A percentile compares a stretch with the other conserved stretches of the same genome.
Conservation (phyloP, 2,797 vertebrate genomes). For the Eleutherodactylus coqui region DNA sequence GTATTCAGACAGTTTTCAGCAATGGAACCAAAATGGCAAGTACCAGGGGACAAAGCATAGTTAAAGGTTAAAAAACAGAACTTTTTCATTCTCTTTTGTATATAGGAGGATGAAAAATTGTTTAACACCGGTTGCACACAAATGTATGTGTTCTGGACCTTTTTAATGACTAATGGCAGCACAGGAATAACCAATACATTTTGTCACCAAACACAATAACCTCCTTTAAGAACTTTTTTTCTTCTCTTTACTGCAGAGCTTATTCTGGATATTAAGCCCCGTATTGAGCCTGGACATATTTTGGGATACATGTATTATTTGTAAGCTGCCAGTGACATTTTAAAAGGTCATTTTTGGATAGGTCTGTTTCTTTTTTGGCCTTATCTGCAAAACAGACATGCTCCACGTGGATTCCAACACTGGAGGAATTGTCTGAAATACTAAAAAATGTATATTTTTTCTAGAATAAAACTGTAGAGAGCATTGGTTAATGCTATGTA, state of each 20-base stretch:
- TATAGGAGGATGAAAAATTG: no score
- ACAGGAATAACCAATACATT: neutral
- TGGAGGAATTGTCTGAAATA: neutral
- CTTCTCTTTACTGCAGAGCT: neutral
- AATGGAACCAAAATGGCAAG: no score
- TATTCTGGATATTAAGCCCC: conserved; percentile 20
- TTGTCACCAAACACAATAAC: neutral
- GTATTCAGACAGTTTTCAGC: no score
- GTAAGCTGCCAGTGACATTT: conserved; percentile 54
- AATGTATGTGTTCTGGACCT: no score
- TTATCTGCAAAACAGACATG: conserved; percentile 50
- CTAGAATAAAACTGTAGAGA: neutral
- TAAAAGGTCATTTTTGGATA: conserved; percentile 52
- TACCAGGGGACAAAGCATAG: no score
- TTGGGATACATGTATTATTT: conserved; percentile 42
- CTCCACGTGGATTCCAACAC: neutral
- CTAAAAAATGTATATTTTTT: conserved; percentile 5
- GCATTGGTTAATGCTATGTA: neutral
- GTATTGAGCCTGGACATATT: neutral
- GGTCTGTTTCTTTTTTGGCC: conserved; percentile 32
- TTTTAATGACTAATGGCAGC: neutral
- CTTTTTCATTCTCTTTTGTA: no score
- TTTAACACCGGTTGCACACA: no score
- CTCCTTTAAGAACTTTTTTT: neutral
- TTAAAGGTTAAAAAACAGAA: no score